A percentile compares a stretch with the other conserved stretches of the same genome.
phyloP scores from a whole-genome alignment of 1,140 invertebrate species.

The Stegodyphus mimosarum region DNA sequence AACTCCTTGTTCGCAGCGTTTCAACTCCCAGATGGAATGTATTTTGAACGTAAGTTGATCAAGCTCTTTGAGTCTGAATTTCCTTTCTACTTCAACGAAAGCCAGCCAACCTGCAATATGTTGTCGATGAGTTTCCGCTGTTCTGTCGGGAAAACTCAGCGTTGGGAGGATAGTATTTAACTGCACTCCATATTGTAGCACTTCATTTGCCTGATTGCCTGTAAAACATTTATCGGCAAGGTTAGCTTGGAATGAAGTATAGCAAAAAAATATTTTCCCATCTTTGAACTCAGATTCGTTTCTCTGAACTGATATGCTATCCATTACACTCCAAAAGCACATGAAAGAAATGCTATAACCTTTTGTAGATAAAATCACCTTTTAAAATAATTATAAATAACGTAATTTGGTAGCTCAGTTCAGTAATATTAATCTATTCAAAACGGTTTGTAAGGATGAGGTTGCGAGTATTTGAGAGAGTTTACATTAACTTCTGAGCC shows the following conservation, averaged over 20 bases:
- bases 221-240: background rate
- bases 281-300: no score
- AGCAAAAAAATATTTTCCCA: no score
- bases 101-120: constrained; percentile 42
- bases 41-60: background rate
- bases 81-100: constrained; percentile 29
- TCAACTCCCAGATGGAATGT: constrained; percentile 20
- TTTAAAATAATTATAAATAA: no score
- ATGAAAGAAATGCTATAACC: no score
- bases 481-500: no score
- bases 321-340: no score
- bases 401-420: no score
- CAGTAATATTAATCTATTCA: no score
- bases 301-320: no score
- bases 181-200: constrained; percentile 16
- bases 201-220: constrained; percentile 22
- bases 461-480: no score
- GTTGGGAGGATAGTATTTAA: background rate
- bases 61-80: constrained; percentile 29
- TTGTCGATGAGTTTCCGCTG: constrained; percentile 12
- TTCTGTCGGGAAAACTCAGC: background rate
- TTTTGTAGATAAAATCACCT: no score
- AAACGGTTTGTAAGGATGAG: no score
- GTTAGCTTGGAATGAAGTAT: background rate
- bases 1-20: background rate